A percentile compares a stretch with the other conserved stretches of the same genome.
These are phyloP conservation scores for Drosophila malerkotliana DNA, from an alignment of 1,140 invertebrate genomes.

Conservation along the genomic window DNA sequence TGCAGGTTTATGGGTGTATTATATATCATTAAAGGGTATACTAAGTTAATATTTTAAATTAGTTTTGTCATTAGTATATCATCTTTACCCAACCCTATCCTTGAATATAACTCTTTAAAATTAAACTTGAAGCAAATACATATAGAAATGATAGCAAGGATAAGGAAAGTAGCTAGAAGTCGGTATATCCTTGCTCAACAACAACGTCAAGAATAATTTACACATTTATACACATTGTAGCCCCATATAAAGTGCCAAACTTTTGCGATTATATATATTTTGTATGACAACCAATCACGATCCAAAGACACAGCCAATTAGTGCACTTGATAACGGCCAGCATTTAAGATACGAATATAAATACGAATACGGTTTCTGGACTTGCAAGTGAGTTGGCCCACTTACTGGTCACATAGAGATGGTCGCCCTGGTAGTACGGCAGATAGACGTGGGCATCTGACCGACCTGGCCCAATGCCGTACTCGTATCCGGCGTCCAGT, in stretches of 20 bases:
- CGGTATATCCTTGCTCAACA: conserved; percentile 28
- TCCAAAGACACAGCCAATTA: conserved; percentile 62
- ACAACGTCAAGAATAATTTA: conserved; percentile 74
- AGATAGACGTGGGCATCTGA: conserved; percentile 87
- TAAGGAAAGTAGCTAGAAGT: conserved; percentile 7
- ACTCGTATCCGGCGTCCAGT: conserved; percentile 80
- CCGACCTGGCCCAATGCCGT: conserved; percentile 74
- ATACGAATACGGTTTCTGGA: conserved; percentile 37
- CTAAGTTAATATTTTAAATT: too few species aligned
- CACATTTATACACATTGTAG: conserved; percentile 48
- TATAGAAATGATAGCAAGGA: conserved; percentile 15
- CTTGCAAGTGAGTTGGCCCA: conserved; percentile 48
- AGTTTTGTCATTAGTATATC: too few species aligned
- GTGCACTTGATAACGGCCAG: conserved; percentile 70
- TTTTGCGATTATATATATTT: conserved; percentile 6
- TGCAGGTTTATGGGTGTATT: too few species aligned
- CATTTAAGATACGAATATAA: conserved; percentile 41
- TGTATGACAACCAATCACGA: conserved; percentile 11
- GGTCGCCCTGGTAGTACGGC: conserved; percentile 87
- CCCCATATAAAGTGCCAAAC: conserved; percentile 62
- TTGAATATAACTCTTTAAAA: background rate
- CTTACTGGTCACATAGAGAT: conserved; percentile 81
- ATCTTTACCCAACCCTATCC: too few species aligned
- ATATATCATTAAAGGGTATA: too few species aligned
- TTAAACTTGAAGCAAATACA: background rate